Evolutionary conservation across 2,888 invertebrate species (phyloP).

Genomic region (Eucera pruinosa): DNA sequence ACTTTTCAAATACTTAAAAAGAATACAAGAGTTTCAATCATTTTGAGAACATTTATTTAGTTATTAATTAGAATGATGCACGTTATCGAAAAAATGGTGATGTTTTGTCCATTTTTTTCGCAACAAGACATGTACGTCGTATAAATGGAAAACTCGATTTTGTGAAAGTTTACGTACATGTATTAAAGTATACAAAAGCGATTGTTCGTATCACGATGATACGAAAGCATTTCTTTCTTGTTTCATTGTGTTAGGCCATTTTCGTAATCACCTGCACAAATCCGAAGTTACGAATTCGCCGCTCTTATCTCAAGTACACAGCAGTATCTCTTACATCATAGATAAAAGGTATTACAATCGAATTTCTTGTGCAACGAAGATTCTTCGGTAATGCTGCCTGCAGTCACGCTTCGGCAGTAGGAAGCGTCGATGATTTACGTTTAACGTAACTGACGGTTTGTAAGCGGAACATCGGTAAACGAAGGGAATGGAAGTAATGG

Average conservation of each 20-base stretch:
- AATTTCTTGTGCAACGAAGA: constrained; percentile 21
- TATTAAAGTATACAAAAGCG: neutral
- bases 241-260: too few relatives aligned
- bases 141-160: too few relatives aligned
- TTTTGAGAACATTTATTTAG: too few relatives aligned
- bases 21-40: too few relatives aligned
- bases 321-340: constrained; percentile 41
- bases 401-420: neutral
- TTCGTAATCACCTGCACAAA: neutral
- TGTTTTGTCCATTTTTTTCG: too few relatives aligned
- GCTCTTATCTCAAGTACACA: constrained; percentile 28
- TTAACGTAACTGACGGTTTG: constrained; percentile 28
- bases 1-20: too few relatives aligned
- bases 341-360: constrained; percentile 13
- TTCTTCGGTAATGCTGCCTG: neutral
- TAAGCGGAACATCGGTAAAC: constrained; percentile 38
- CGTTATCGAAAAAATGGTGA: too few relatives aligned
- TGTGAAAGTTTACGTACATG: too few relatives aligned
- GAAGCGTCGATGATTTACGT: constrained; percentile 19
- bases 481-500: constrained; percentile 33
- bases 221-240: too few relatives aligned
- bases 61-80: too few relatives aligned
- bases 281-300: constrained; percentile 16
- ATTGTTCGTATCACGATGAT: too few relatives aligned
- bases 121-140: too few relatives aligned